These are phyloP conservation scores for Tenthredo livida DNA, from an alignment of 2,888 invertebrate genomes.

Conservation along the genomic window DNA sequence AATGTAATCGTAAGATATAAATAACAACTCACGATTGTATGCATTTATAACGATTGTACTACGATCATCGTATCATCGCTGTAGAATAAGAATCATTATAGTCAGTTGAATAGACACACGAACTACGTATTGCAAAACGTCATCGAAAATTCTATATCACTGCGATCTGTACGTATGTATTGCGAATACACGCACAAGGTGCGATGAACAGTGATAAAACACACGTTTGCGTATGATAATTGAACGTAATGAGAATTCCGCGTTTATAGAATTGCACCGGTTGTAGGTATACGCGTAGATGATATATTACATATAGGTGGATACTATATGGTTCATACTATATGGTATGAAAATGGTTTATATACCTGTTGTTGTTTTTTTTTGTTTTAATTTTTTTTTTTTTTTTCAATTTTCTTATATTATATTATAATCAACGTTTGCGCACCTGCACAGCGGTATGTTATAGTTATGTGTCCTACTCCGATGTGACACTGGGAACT, in stretches of 20 bases:
- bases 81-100: background rate
- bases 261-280: background rate
- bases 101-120: background rate
- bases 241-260: background rate
- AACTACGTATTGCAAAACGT: background rate
- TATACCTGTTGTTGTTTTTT: background rate
- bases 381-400: background rate
- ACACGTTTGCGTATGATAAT: background rate
- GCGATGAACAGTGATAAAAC: background rate
- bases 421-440: background rate
- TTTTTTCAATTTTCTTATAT: background rate
- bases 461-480: constrained; percentile 23
- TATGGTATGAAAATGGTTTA: background rate
- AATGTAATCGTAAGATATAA: background rate
- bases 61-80: background rate
- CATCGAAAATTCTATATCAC: background rate
- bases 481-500: constrained; percentile 50
- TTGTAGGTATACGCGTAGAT: background rate
- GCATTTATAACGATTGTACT: background rate
- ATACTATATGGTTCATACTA: too few species aligned
- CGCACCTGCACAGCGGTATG: constrained; percentile 31
- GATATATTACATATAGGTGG: background rate
- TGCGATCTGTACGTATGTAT: background rate
- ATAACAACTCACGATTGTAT: background rate
- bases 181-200: background rate